Percentiles rank a stretch among this genome's conserved stretches.
These are phyloP conservation scores for Bergia sp. DNA, from an alignment of 92 coral and sea anemone genomes.

Conservation along the genomic window DNA sequence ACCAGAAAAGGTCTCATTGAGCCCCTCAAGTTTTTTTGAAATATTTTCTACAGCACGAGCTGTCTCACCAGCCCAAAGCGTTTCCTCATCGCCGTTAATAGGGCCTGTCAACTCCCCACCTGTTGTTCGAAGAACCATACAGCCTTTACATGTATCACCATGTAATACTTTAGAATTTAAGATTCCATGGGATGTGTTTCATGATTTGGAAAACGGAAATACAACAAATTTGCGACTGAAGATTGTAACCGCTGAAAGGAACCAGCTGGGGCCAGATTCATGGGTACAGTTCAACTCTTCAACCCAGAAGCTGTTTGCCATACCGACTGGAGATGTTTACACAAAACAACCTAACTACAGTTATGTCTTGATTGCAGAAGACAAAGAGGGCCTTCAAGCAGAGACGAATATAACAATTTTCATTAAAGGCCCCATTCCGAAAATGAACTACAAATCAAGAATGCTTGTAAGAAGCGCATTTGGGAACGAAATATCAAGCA, in stretches of 20 bases:
- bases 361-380: conserved; percentile 48
- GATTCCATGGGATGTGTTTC: conserved; percentile 48
- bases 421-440: neutral
- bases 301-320: conserved; percentile 24
- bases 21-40: neutral
- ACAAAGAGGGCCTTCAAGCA: conserved; percentile 42
- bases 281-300: conserved; percentile 50
- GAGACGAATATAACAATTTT: conserved; percentile 37
- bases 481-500: conserved; percentile 6
- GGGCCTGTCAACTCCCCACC: conserved; percentile 14
- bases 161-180: conserved; percentile 5
- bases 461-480: conserved; percentile 33
- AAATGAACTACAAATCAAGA: conserved; percentile 40
- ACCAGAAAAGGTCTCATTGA: neutral
- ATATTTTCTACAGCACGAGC: neutral
- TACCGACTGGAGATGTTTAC: conserved; percentile 33
- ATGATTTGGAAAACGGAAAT: conserved; percentile 54
- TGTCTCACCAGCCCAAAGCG: conserved; percentile 7
- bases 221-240: conserved; percentile 38
- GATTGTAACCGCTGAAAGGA: conserved; percentile 18
- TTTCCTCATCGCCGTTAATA: neutral
- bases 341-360: conserved; percentile 43
- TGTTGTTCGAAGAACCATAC: conserved; percentile 14
- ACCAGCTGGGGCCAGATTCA: conserved; percentile 31
- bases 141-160: neutral